Evolutionary conservation across 35 echinoderm and acorn worm genomes (phyloP), one percentile per base, ranked within the genome.

Genomic region (Antedon bifida): DNA sequence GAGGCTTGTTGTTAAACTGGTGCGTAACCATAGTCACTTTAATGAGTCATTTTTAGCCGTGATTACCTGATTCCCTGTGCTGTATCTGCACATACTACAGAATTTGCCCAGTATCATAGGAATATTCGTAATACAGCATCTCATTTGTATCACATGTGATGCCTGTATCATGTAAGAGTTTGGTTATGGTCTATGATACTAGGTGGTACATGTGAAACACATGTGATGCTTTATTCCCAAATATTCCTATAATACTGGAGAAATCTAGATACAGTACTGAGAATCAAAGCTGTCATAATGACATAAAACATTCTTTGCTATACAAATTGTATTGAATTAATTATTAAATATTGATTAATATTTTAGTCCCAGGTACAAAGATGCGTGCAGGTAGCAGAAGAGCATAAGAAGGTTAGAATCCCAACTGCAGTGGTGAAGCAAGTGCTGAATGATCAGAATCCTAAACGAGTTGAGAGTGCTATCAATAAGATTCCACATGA

Each of bases 401-500:
- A 56, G 31, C 34, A 84, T 76, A 88, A 86, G 76, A 91, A 96
- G 34, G 82, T 75, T 1, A 84, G 93, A 30, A 82, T 96, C 13
- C 42, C 88, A 74, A 89, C 87, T 28, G 14, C 39, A 34, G 81
- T 96, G 8, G 32, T 96, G 29, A 91, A 92, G 78, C 80, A 89
- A 39, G 90, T 96, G 0, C 34, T 96, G 13, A 76, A 84, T 35
- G 93, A 89, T 30, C 89, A 84, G 30, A 89, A 89, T 35, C 36
- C 39, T 3, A 86, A 89, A 82, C 55, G 89, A 77, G 90, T 90
- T 55, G 90, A 89, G 0, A 89, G 46, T 64, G 87, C 89, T 39
- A 96, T 96, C 13, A 84, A 91, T 30, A 81, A 81, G 55, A 89
- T 96, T 56, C 90, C 87, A 0, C 84, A 89, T 23, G 93, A 96